Evolutionary conservation across 2,113 vertebrate species (phyloP).

Genomic region (Apaloderma vittatum): DNA sequence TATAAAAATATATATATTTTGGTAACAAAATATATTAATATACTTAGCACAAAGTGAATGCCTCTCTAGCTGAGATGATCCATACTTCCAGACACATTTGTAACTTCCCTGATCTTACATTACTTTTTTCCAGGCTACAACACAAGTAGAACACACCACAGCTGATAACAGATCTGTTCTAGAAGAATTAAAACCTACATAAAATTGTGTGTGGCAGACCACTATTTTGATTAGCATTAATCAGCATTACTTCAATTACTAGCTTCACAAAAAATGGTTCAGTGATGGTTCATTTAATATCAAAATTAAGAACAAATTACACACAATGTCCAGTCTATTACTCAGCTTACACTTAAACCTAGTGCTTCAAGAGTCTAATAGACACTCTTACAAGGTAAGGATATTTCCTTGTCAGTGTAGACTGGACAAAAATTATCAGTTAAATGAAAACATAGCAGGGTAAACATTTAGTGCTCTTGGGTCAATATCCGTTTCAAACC

Average conservation of each 20-base stretch:
- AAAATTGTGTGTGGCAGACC: constrained; percentile 41
- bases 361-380: background rate
- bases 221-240: constrained; percentile 45
- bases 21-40: background rate
- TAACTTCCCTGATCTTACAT: background rate
- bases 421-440: background rate
- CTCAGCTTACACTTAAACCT: background rate
- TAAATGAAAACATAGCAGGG: background rate
- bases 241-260: constrained; percentile 15
- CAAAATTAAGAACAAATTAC: background rate
- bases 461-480: background rate
- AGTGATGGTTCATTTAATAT: background rate
- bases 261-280: background rate
- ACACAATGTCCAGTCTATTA: background rate
- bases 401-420: background rate
- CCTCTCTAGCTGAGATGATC: background rate
- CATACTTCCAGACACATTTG: background rate
- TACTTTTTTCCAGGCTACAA: background rate
- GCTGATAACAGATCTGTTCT: constrained; percentile 33
- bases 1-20: no score
- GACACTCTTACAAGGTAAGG: background rate
- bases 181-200: constrained; percentile 69
- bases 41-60: background rate
- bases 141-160: constrained; percentile 1
- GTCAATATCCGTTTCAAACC: background rate